Base-by-base conservation (phyloP, 2,113 vertebrate species). In the Odontophorus gujanensis region DNA sequence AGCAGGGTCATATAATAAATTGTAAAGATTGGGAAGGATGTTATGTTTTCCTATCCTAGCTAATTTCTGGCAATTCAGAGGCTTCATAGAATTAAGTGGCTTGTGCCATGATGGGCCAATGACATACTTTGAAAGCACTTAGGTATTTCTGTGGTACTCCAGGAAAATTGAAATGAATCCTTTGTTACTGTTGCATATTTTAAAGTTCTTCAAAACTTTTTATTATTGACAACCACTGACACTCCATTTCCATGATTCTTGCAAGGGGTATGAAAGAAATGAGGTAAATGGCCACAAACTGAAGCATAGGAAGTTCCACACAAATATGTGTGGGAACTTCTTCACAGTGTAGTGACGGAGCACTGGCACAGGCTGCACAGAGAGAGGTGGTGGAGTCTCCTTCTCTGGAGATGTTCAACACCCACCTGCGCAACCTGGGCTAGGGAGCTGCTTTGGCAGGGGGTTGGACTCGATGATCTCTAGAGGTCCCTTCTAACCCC, bases 151-250 rank as follows among this genome's bases (percentile, higher is more conserved):
- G 24, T 61, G 48, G 36, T 55, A 24, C 71, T 92, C 11, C 61
- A 62, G 59, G 48, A 83, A 61, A 89, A 77, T 40, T 69, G 50
- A 62, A 89, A 68, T 42, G 25, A 11, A 38, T 3, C 16, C 20
- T 1, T 13, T 7, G 2, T 25, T 16, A 10, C 67, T 30, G 10
- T 32, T 59, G 36, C 51, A 20, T 78, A n/a, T 86, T 81, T 67
- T 67, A 88, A 94, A 74, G 76, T 53, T 77, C 36, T 83, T 88
- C 55, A 42, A 59, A 38, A 62, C n/a, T 77, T 84, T 85, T 92
- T 83, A n/a, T 88, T 92, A 81, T 40, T 63, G 77, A 43, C 77
- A 24, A 21, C 53, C 48, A n/a, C 80, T 86, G 51, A 34, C 3
- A 1, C 53, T 85, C 30, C 26, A 26, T 43, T 84, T 71, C 76